Conservation (phyloP, 1,140 invertebrate species). For the Medauroidea extradentata region DNA sequence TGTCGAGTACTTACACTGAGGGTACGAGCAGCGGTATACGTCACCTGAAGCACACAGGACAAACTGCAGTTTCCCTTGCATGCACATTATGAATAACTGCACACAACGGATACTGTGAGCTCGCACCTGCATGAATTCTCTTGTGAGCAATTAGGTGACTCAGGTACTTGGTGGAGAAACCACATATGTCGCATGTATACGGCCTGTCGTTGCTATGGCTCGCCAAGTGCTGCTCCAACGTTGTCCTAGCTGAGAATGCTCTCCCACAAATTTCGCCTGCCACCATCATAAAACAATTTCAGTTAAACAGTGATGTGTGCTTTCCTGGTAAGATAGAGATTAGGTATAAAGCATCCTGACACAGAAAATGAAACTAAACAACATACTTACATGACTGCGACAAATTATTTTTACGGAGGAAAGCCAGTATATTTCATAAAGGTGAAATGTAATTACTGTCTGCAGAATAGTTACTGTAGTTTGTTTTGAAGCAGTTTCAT, state of each 20-base stretch:
- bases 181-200: constrained; percentile 58
- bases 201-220: constrained; percentile 53
- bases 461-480: no score
- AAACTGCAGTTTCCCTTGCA: neutral
- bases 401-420: no score
- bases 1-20: constrained; percentile 59
- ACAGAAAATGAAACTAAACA: no score
- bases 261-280: constrained; percentile 47
- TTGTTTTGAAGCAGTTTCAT: no score
- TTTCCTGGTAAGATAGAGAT: no score
- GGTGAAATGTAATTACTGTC: no score
- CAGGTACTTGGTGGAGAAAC: constrained; percentile 62
- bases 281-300: constrained; percentile 3
- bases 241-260: constrained; percentile 53
- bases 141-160: constrained; percentile 62
- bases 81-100: no score
- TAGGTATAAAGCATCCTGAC: no score
- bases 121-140: constrained; percentile 57
- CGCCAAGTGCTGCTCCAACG: constrained; percentile 54
- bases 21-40: constrained; percentile 54
- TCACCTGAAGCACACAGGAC: constrained; percentile 44
- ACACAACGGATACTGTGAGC: no score
- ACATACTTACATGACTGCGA: no score
- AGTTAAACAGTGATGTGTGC: no score
- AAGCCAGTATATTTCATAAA: no score